These are phyloP conservation scores for Julus scanicus DNA, from an alignment of 2,888 invertebrate species.

Conservation along the genomic window DNA sequence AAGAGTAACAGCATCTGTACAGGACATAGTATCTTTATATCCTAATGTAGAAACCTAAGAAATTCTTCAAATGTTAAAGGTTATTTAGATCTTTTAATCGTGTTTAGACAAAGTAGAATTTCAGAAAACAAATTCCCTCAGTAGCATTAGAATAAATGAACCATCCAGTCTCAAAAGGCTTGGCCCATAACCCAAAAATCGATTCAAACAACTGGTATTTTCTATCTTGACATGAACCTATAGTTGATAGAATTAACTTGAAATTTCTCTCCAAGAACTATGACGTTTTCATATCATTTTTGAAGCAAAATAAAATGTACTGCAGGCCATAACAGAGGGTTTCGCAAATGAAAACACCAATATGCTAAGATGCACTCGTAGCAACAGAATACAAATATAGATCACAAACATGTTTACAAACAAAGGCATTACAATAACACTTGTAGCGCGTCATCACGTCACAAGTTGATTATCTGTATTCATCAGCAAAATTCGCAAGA, in stretches of 20 bases:
- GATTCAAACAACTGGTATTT: neutral
- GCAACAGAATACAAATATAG: neutral
- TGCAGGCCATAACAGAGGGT: neutral
- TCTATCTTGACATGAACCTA: neutral
- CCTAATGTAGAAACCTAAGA: no score
- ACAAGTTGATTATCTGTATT: no score
- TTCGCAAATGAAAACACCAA: neutral
- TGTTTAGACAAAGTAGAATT: no score
- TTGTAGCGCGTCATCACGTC: no score
- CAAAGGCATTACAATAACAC: neutral
- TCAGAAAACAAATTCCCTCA: neutral
- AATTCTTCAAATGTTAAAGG: no score
- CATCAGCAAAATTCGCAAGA: no score
- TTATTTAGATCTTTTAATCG: no score
- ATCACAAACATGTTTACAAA: conserved; percentile 6
- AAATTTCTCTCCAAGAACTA: neutral
- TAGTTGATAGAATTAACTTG: neutral
- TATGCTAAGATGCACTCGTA: neutral
- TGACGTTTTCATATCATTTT: neutral
- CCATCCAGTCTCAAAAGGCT: neutral
- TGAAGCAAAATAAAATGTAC: conserved; percentile 6
- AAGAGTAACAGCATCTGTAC: no score
- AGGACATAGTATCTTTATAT: no score
- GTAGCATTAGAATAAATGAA: neutral
- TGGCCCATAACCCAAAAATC: neutral